Evolutionary conservation across 2,797 vertebrate genomes (phyloP), one percentile per base, ranked within the genome.

Genomic region (Pristis pectinata): DNA sequence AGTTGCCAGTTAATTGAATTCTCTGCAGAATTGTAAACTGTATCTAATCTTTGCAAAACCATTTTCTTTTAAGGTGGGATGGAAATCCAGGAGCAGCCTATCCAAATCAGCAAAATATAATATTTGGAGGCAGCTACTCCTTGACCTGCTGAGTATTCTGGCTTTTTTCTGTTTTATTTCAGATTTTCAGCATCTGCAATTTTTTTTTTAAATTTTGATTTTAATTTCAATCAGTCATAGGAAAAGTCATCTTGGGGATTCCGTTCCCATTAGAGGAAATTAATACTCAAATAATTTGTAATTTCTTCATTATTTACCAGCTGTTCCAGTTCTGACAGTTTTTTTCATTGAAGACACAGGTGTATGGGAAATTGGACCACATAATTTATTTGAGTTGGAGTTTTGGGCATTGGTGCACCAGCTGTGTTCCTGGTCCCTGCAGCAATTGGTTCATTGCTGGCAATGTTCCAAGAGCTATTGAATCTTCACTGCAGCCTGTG

Each of bases 221-320:
- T 72, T 72, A 2, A 74, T 76, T 76, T 94, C 8, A 76, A 76
- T n/a, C 44, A 56, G 22, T 7, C 44, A 0, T 56, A n/a, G 70
- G 15, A 8, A 76, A 53, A 49, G 44, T 22, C 13, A 74, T 7
- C 6, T 34, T 76, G 44, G 24, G 37, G 22, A 53, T 53, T 76
- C 27, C 49, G 44, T 53, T 74, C 70, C 92, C 92, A 94, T 76
- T 5, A 93, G 67, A 74, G 24, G 27, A 34, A 53, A 74, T 93
- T 30, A 53, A 53, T 56, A 34, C 27, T 76, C 24, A 94, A 76
- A 94, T 49, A 44, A 94, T 17, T 70, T 19, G 13, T 15, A 19
- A 94, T 94, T 94, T 76, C 92, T 53, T 53, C 30, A 76, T 94
- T 53, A 94, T 94, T 76, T 94, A 53, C 44, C 15, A 94, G 5